These are phyloP conservation scores for Neostethus bicornis DNA, from an alignment of 2,797 vertebrate genomes.

Conservation along the genomic window DNA sequence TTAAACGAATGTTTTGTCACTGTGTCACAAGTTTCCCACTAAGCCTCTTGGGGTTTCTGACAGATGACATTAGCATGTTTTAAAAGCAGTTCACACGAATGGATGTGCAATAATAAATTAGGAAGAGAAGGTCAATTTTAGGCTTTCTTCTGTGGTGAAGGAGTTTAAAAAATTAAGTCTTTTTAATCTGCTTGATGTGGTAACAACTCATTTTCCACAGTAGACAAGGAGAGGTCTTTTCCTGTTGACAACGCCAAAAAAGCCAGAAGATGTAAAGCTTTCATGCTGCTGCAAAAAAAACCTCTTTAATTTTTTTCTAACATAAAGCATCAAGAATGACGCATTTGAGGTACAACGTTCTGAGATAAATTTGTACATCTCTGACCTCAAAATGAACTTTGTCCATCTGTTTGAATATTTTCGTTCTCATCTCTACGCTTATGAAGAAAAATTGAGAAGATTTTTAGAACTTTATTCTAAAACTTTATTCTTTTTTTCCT, in stretches of 20 bases:
- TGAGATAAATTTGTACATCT: slow-evolving; percentile 5
- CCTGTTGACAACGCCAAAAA: background rate
- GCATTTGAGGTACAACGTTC: background rate
- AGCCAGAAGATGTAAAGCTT: background rate
- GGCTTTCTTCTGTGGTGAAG: slow-evolving; percentile 24
- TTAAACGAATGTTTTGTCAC: slow-evolving; percentile 58
- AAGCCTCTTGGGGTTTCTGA: slow-evolving; percentile 36
- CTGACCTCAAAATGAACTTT: slow-evolving; percentile 40
- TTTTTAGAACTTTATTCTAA: background rate
- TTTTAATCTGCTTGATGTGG: slow-evolving; percentile 26
- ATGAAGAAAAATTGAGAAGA: slow-evolving; percentile 3
- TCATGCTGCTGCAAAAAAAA: slow-evolving; percentile 11
- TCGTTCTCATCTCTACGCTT: slow-evolving; percentile 4
- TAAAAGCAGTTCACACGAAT: slow-evolving; percentile 22
- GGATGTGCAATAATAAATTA: slow-evolving; percentile 53
- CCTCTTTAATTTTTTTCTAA: background rate
- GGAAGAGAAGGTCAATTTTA: slow-evolving; percentile 26
- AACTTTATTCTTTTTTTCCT: too few relatives aligned
- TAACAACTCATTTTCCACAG: slow-evolving; percentile 39
- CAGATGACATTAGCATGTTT: slow-evolving; percentile 51
- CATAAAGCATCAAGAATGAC: background rate
- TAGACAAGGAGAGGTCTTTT: too few relatives aligned
- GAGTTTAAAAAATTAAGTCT: slow-evolving; percentile 47
- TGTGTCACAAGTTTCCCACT: slow-evolving; percentile 29
- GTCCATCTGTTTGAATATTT: slow-evolving; percentile 33